A percentile compares a stretch with the other conserved stretches of the same genome.
These are phyloP conservation scores for Pheosia tremula DNA, from an alignment of 2,888 invertebrate species.

Conservation along the genomic window DNA sequence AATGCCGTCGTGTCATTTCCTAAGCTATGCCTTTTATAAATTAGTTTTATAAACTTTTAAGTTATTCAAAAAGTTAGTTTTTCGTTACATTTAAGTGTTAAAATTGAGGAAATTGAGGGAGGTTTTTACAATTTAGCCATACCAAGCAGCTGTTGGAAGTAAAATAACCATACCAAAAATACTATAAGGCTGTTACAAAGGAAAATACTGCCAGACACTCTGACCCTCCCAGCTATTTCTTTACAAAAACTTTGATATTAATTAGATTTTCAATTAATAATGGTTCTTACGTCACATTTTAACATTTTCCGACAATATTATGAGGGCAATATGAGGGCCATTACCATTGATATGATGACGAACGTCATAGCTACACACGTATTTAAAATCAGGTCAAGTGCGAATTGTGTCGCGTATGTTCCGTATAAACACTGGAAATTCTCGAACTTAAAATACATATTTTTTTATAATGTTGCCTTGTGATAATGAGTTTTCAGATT, in stretches of 20 bases:
- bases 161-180: too few species aligned
- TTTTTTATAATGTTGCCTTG: not conserved
- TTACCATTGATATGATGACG: not conserved
- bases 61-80: too few species aligned
- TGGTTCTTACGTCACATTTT: not conserved
- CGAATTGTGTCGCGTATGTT: not conserved
- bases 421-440: not conserved
- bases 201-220: not conserved
- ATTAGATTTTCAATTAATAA: not conserved
- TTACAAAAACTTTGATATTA: not conserved
- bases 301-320: not conserved
- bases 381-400: not conserved
- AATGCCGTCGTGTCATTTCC: too few species aligned
- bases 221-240: not conserved
- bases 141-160: too few species aligned
- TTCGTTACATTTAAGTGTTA: too few species aligned
- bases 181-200: too few species aligned
- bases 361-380: not conserved
- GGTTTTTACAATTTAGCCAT: too few species aligned
- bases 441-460: not conserved
- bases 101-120: too few species aligned
- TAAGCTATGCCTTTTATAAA: too few species aligned
- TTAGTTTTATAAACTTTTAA: too few species aligned
- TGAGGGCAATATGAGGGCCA: not conserved
- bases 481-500: not conserved